Conservation (phyloP, 2,113 vertebrate species). For the Tamias sibiricus region DNA sequence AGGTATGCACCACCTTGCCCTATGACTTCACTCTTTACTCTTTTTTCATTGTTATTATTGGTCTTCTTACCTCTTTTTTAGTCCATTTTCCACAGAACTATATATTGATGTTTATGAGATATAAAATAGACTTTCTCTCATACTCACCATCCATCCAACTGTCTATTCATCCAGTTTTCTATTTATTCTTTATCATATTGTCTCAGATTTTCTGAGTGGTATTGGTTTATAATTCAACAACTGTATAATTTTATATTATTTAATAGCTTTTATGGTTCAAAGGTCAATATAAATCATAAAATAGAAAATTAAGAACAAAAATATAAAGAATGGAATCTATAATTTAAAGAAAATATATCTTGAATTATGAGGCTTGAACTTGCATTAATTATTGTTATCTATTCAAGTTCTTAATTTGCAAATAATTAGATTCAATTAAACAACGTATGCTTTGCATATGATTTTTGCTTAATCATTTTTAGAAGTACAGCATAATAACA, state of each 20-base stretch:
- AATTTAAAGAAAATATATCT: slow-evolving; percentile 42
- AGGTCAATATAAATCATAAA: not conserved
- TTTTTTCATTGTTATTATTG: not conserved
- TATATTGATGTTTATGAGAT: not conserved
- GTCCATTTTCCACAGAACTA: not conserved
- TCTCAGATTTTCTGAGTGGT: slow-evolving; percentile 8
- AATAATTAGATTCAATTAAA: slow-evolving; percentile 53
- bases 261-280: not conserved
- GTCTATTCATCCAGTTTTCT: not conserved
- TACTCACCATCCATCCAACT: not conserved
- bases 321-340: not conserved
- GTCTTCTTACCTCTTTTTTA: not conserved
- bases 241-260: slow-evolving; percentile 31
- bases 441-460: not conserved
- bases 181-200: not conserved
- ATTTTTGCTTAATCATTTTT: not conserved
- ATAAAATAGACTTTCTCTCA: not conserved
- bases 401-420: slow-evolving; percentile 28
- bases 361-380: not conserved
- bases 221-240: slow-evolving; percentile 5
- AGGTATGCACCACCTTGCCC: no score
- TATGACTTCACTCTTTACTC: no score
- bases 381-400: not conserved
- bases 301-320: not conserved
- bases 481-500: not conserved